A percentile compares a stretch with the other conserved stretches of the same genome.
phyloP scores from a whole-genome alignment of 2,113 vertebrate genomes.

The Colius striatus region DNA sequence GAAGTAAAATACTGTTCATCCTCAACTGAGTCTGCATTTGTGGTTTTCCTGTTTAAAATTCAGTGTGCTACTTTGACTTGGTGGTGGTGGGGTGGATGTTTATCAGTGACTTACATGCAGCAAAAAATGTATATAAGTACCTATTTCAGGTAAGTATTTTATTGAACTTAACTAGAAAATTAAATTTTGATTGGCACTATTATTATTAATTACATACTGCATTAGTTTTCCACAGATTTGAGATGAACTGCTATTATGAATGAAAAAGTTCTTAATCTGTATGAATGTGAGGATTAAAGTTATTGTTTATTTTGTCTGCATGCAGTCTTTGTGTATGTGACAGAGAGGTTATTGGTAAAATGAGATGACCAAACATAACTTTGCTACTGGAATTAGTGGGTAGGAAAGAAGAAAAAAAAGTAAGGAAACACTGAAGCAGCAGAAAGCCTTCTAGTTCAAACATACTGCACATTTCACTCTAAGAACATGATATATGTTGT shows the following conservation, averaged over 20 bases:
- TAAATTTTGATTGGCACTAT: not conserved
- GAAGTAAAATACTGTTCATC: conserved; percentile 28
- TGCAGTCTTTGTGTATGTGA: not conserved
- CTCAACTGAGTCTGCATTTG: not conserved
- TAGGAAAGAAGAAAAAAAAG: not conserved
- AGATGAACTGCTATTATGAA: not conserved
- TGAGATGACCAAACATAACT: not conserved
- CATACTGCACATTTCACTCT: not conserved
- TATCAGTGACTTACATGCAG: not conserved
- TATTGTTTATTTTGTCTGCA: not conserved
- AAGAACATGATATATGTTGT: not conserved
- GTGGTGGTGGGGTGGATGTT: not conserved
- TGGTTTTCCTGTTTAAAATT: conserved; percentile 58
- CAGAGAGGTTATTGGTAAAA: not conserved
- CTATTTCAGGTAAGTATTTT: not conserved
- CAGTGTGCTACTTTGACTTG: not conserved
- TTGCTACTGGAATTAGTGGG: not conserved
- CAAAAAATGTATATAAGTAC: not conserved
- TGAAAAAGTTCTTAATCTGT: not conserved
- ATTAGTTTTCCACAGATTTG: not conserved
- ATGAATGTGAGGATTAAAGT: not conserved
- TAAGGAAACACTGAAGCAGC: not conserved
- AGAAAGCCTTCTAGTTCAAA: not conserved
- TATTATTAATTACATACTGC: not conserved
- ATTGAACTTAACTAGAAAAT: not conserved